These are phyloP conservation scores for Somateria mollissima DNA, from an alignment of 2,797 vertebrate species.

Conservation along the genomic window DNA sequence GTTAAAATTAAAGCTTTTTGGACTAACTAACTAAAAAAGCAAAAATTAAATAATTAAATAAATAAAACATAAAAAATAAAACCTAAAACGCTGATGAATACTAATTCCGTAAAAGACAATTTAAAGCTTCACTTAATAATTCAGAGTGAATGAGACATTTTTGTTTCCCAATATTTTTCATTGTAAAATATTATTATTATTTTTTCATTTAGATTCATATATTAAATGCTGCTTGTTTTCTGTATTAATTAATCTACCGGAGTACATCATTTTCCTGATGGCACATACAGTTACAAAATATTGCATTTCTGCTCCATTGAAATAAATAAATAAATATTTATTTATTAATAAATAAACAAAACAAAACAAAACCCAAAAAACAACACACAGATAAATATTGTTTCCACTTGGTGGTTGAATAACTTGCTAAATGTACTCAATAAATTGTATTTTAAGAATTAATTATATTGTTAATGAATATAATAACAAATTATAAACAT, in stretches of 20 bases:
- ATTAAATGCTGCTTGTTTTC: neutral
- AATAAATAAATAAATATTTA: neutral
- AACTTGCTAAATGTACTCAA: neutral
- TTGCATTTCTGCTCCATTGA: neutral
- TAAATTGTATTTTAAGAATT: neutral
- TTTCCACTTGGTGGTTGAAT: neutral
- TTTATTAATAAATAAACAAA: neutral
- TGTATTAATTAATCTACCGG: neutral
- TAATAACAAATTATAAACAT: neutral
- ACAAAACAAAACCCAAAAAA: neutral
- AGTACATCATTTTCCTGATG: neutral
- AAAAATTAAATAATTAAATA: neutral
- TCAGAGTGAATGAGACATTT: neutral
- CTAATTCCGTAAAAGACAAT: neutral
- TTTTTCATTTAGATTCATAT: neutral
- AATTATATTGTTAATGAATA: neutral
- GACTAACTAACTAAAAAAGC: neutral
- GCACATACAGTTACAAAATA: neutral
- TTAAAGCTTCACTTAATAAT: neutral
- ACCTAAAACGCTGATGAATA: neutral
- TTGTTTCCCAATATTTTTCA: neutral
- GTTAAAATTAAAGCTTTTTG: neutral
- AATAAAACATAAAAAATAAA: neutral
- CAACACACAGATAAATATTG: neutral
- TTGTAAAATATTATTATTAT: neutral